phyloP scores from a whole-genome alignment of 2,888 invertebrate species.

The Exocentrus adspersus region DNA sequence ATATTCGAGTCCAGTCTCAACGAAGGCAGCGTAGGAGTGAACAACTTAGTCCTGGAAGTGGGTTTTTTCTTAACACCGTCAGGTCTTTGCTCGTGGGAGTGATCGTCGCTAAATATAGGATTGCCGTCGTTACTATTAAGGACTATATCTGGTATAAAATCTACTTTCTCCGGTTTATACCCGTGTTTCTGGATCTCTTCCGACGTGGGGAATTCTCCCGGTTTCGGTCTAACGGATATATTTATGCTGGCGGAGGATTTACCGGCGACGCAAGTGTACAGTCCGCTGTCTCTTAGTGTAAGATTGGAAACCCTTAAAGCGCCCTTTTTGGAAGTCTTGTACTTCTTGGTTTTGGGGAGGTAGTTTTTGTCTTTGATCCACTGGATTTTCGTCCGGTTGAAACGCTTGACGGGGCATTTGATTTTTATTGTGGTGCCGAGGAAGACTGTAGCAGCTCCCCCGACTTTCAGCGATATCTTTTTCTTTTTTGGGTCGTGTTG shows the following conservation, averaged over 20 bases:
- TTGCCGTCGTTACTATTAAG: constrained; percentile 60
- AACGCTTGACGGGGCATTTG: constrained; percentile 90
- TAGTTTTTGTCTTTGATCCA: constrained; percentile 90
- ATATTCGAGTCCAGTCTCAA: constrained; percentile 49
- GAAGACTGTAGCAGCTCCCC: constrained; percentile 90
- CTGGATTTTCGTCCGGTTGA: constrained; percentile 82
- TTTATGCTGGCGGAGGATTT: constrained; percentile 83
- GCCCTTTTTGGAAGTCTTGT: constrained; percentile 91
- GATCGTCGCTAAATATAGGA: constrained; percentile 68
- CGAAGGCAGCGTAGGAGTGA: constrained; percentile 58
- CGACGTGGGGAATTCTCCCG: constrained; percentile 81
- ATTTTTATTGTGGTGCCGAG: constrained; percentile 93
- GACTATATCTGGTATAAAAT: constrained; percentile 54
- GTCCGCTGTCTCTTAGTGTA: constrained; percentile 82
- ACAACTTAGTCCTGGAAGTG: constrained; percentile 52
- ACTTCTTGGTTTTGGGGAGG: constrained; percentile 81
- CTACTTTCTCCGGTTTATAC: constrained; percentile 54
- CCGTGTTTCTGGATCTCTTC: constrained; percentile 72
- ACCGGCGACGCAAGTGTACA: constrained; percentile 88
- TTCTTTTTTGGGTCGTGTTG: constrained; percentile 85
- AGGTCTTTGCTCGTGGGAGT: constrained; percentile 74
- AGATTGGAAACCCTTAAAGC: constrained; percentile 87
- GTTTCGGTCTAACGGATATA: constrained; percentile 81
- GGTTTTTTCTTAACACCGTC: constrained; percentile 59
- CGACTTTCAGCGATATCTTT: constrained; percentile 86